Base-by-base conservation (phyloP, 2,797 vertebrate genomes). In the Garrulus glandarius region DNA sequence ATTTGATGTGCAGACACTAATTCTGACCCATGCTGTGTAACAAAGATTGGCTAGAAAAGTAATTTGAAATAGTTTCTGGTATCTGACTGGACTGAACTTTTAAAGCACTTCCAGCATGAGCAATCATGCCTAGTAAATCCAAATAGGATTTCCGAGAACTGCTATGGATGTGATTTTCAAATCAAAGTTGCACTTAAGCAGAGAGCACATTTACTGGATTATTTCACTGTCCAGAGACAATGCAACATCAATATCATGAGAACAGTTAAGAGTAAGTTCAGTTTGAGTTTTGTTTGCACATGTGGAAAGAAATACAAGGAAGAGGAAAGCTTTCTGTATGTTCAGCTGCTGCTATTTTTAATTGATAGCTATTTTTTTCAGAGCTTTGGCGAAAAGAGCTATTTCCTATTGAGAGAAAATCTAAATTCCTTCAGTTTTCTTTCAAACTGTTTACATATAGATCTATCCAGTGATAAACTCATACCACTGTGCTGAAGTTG, bases 151-250 rank as follows among this genome's bases (percentile, higher is more conserved):
- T 96, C 87, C 12, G 32, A 65, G 89, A 96, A 93, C 44, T 29
- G 47, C 67, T 80, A n/a, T 30, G 30, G 79, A 95, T 75, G 69
- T 56, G 76, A 93, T 92, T 95, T 94, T 95, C 65, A 84, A 95
- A 90, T 91, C 81, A 77, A 93, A 91, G 82, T 81, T 88, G 61
- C 79, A 78, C 65, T 89, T 95, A 77, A 67, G 53, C 69, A 87
- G 82, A 75, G 50, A 89, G 24, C 18, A 78, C 70, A 72, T 67
- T 89, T 89, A 87, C 84, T 57, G 65, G 50, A 89, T 95, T 91
- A 94, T 88, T 95, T 92, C 65, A 81, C 16, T 36, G 57, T 81
- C 63, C 69, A 84, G 44, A 93, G 79, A 89, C 53, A 96, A 86
- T 24, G 41, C 9, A 84, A 64, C n/a, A 41, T 43, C 65, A 80